Conservation (phyloP, 2,113 vertebrate species). For the Pteropus alecto region DNA sequence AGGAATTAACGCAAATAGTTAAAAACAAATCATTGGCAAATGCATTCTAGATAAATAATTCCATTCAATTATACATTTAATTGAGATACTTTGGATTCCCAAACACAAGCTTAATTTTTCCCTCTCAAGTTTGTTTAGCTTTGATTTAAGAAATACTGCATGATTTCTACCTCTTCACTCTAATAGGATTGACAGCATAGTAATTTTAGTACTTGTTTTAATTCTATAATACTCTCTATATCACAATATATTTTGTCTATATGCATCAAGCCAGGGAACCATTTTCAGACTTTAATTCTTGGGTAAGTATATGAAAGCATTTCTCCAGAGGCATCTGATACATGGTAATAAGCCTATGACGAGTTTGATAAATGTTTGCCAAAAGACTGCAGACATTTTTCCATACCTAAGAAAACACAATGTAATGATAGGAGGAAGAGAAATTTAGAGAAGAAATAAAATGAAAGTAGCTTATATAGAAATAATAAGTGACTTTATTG, state of each 20-base stretch:
- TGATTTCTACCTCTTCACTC: neutral
- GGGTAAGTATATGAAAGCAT: neutral
- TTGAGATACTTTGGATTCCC: neutral
- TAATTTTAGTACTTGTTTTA: neutral
- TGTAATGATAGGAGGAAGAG: neutral
- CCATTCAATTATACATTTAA: neutral
- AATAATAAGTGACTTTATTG: neutral
- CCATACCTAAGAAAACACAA: neutral
- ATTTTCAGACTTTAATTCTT: neutral
- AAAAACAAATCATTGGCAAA: neutral
- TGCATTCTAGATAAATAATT: neutral
- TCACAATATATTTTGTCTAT: neutral
- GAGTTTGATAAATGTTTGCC: neutral
- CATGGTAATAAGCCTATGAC: neutral
- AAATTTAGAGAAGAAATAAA: neutral
- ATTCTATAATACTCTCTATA: neutral
- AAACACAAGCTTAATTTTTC: neutral
- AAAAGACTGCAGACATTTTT: neutral
- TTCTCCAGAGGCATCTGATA: neutral
- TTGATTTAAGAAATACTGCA: neutral
- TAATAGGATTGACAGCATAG: neutral
- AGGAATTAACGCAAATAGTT: neutral
- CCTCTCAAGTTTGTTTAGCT: neutral
- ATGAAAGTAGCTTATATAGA: neutral
- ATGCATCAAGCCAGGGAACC: neutral